Conservation (phyloP, 2,888 invertebrate genomes). For the Polydrusus cervinus region DNA sequence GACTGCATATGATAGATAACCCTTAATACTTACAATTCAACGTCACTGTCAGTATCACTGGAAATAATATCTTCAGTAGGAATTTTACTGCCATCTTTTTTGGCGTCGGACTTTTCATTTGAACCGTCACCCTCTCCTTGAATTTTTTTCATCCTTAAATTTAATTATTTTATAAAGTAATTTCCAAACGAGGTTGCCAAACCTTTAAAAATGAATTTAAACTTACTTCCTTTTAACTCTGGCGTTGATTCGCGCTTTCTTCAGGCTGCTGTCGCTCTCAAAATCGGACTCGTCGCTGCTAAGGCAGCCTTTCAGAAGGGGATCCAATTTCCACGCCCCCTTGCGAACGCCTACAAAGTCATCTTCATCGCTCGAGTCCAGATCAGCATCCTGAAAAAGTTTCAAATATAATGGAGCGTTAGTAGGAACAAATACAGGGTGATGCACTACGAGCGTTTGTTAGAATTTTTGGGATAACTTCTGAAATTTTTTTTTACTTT, state of each 20-base stretch:
- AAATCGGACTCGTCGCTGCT: slow-evolving; percentile 21
- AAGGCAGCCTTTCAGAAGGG: slow-evolving; percentile 19
- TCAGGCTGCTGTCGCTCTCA: not conserved
- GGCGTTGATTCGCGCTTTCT: not conserved
- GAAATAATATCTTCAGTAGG: not conserved
- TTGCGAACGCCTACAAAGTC: slow-evolving; percentile 36
- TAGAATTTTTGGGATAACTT: no score
- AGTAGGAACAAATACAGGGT: not conserved
- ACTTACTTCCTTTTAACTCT: not conserved
- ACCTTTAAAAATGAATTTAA: no score
- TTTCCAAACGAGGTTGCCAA: no score
- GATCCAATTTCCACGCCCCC: slow-evolving; percentile 36
- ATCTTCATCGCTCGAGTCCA: slow-evolving; percentile 43
- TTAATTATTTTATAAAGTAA: not conserved
- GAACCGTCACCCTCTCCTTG: not conserved
- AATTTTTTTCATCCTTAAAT: slow-evolving; percentile 3
- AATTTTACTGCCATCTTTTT: not conserved
- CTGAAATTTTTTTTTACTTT: no score
- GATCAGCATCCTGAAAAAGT: slow-evolving; percentile 23
- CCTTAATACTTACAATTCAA: not conserved
- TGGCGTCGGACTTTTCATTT: not conserved
- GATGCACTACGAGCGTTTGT: no score
- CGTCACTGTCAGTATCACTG: not conserved
- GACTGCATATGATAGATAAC: no score
- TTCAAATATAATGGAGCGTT: not conserved